phyloP scores from a whole-genome alignment of 2,888 invertebrate genomes.

The Hydraecia micacea region DNA sequence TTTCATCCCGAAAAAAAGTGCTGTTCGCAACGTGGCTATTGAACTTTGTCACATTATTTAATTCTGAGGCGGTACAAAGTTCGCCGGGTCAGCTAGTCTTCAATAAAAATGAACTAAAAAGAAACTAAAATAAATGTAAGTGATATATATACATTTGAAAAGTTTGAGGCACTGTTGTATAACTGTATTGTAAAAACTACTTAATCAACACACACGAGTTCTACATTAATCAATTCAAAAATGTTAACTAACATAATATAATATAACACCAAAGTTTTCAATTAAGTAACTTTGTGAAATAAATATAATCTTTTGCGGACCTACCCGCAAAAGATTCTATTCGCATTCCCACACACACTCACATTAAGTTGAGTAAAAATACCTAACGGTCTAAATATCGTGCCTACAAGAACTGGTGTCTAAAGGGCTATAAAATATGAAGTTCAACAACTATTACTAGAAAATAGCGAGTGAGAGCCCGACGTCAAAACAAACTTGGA shows the following conservation, averaged over 20 bases:
- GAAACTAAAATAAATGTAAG: background rate
- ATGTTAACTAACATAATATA: background rate
- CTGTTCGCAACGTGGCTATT: no score
- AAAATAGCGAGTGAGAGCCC: slow-evolving; percentile 70
- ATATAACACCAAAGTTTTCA: background rate
- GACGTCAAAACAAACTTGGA: slow-evolving; percentile 77
- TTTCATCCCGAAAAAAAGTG: no score
- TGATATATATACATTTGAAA: background rate
- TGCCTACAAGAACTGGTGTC: slow-evolving; percentile 26
- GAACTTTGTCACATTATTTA: no score
- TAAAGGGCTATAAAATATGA: slow-evolving; percentile 62
- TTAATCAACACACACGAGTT: background rate
- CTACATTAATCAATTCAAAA: background rate
- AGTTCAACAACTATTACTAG: slow-evolving; percentile 67
- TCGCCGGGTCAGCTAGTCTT: no score
- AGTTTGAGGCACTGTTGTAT: background rate
- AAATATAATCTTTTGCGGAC: background rate
- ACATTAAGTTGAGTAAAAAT: background rate
- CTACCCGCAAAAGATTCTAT: background rate
- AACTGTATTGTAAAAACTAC: no score
- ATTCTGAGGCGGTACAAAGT: no score
- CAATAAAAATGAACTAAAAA: background rate
- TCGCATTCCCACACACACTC: background rate
- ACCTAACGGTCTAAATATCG: background rate
- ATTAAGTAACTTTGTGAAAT: no score